Base-by-base conservation (phyloP, 2,113 vertebrate genomes). In the Bubo bubo region DNA sequence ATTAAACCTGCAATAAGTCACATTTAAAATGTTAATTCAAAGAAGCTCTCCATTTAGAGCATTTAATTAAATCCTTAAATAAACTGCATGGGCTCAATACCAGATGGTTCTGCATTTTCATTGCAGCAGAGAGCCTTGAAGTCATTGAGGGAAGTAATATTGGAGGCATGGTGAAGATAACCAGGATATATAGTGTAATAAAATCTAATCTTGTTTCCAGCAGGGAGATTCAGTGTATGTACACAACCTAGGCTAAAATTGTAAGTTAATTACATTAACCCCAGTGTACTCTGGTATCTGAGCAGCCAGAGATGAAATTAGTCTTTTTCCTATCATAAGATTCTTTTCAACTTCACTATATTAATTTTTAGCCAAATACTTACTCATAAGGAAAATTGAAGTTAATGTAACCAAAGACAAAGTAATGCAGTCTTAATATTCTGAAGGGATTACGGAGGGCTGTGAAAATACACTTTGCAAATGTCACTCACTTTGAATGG, bases 51-150 rank as follows among this genome's bases (percentile, higher is more conserved):
- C 98, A 98, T 98, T 98, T 98, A 98, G 97, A 97, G 97, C 98
- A 98, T 98, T 98, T 99, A 98, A 99, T 99, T 99, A 98, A 98
- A 98, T 98, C 98, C 98, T 99, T 99, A 99, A 99, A 99, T 98
- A 99, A 99, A 98, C 98, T 97, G 98, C 97, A 88, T 77, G 96
- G 97, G 98, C 98, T 98, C 97, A 95, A 94, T 96, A 98, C 98
- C 98, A 98, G 98, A 98, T 99, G 98, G 98, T 98, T 98, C 97
- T 97, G 92, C 94, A 82, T 98, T 96, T 97, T 97, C 97, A 98
- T 95, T 91, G 97, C 97, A 94, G 97, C 94, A 80, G 93, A 92
- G 81, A 93, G 97, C 97, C 95, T 94, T 95, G 96, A 94, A 98
- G 97, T 97, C 98, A 98, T 98, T 97, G 97, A 93, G 94, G 95